These are phyloP conservation scores for Plemyria rubiginata DNA, from an alignment of 2,888 invertebrate genomes.

Conservation along the genomic window DNA sequence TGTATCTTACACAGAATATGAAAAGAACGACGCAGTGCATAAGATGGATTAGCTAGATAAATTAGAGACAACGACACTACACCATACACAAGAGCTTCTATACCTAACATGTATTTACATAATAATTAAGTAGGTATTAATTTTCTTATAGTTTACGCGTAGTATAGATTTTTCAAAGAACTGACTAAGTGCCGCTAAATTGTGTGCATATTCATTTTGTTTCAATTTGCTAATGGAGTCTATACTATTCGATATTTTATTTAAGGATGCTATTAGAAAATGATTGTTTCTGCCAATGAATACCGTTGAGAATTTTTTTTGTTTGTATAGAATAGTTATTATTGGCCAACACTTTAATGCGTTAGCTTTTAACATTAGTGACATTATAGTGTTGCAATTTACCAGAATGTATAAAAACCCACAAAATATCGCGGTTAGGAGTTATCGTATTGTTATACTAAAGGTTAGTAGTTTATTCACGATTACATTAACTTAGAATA, in stretches of 20 bases:
- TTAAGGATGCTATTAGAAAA: constrained; percentile 24
- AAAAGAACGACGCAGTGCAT: constrained; percentile 25
- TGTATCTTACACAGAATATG: constrained; percentile 16
- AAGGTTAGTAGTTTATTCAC: constrained; percentile 80
- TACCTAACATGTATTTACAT: constrained; percentile 49
- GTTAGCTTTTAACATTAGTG: constrained; percentile 84
- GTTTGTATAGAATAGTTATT: constrained; percentile 55
- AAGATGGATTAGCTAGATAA: constrained; percentile 57
- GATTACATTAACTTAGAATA: constrained; percentile 78
- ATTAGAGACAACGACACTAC: constrained; percentile 82
- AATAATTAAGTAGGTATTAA: constrained; percentile 28
- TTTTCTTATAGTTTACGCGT: constrained; percentile 41
- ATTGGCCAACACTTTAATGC: constrained; percentile 68
- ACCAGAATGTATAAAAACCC: constrained; percentile 65
- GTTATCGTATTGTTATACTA: constrained; percentile 83
- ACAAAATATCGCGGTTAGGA: constrained; percentile 73
- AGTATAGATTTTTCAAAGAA: constrained; percentile 64
- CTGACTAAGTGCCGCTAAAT: constrained; percentile 75
- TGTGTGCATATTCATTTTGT: constrained; percentile 59
- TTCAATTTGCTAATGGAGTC: constrained; percentile 43
- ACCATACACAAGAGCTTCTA: constrained; percentile 79
- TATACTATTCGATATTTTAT: constrained; percentile 47
- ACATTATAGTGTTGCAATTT: constrained; percentile 79
- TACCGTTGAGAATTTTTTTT: constrained; percentile 37
- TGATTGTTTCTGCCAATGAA: constrained; percentile 35